Evolutionary conservation across 2,888 invertebrate genomes (phyloP).

Genomic region (Dione juno): DNA sequence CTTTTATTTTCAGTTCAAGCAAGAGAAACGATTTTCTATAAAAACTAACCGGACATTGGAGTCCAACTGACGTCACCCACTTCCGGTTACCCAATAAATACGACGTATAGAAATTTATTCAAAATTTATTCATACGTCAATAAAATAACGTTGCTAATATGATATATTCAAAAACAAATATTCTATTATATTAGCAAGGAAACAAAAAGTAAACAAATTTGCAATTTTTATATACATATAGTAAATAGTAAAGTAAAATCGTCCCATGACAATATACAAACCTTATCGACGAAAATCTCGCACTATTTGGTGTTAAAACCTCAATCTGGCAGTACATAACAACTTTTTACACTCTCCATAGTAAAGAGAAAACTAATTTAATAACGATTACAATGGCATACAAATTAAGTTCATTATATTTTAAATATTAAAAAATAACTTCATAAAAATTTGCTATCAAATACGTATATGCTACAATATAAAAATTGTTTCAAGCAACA

Average conservation of each 20-base stretch:
- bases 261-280: slow-evolving; percentile 58
- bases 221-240: slow-evolving; percentile 37
- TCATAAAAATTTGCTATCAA: slow-evolving; percentile 69
- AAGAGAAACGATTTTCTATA: slow-evolving; percentile 30
- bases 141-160: slow-evolving; percentile 34
- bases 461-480: slow-evolving; percentile 60
- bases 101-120: slow-evolving; percentile 33
- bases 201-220: slow-evolving; percentile 36
- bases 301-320: slow-evolving; percentile 74
- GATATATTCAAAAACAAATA: slow-evolving; percentile 35
- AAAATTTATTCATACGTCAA: slow-evolving; percentile 34
- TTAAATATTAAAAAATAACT: slow-evolving; percentile 59
- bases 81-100: slow-evolving; percentile 29
- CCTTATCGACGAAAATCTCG: slow-evolving; percentile 59
- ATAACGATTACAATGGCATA: slow-evolving; percentile 60
- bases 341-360: slow-evolving; percentile 59
- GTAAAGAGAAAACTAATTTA: slow-evolving; percentile 56
- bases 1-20: slow-evolving; percentile 28
- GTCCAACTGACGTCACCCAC: neutral
- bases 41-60: slow-evolving; percentile 26
- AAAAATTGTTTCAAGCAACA: slow-evolving; percentile 54
- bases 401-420: slow-evolving; percentile 55
- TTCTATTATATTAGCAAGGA: slow-evolving; percentile 24
- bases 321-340: slow-evolving; percentile 78
- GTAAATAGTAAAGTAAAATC: slow-evolving; percentile 50